These are phyloP conservation scores for Germaria angustata DNA, from an alignment of 2,888 invertebrate genomes.

Conservation along the genomic window DNA sequence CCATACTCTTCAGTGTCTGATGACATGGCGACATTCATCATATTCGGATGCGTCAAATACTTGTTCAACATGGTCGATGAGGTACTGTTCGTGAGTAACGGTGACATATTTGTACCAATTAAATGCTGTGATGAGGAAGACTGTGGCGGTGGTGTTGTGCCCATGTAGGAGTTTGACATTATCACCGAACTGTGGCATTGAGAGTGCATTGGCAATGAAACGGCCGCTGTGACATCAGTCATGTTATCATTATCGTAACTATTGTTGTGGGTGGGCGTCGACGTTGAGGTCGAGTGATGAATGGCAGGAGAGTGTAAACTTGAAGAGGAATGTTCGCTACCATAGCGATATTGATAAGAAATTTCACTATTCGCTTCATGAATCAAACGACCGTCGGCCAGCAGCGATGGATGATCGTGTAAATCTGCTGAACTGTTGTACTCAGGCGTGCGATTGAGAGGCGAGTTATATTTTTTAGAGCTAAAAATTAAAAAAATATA, in stretches of 20 bases:
- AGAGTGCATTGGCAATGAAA: constrained; percentile 67
- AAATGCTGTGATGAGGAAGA: constrained; percentile 51
- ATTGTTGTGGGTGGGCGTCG: constrained; percentile 62
- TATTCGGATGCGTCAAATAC: constrained; percentile 77
- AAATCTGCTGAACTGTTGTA: constrained; percentile 74
- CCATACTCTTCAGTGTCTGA: constrained; percentile 74
- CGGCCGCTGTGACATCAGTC: constrained; percentile 68
- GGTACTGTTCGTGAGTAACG: constrained; percentile 77
- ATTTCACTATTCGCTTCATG: constrained; percentile 70
- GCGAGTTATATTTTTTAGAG: constrained; percentile 74
- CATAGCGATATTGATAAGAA: constrained; percentile 74
- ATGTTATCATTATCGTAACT: constrained; percentile 59
- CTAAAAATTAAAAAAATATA: constrained; percentile 68
- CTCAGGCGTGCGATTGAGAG: constrained; percentile 72
- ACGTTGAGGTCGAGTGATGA: constrained; percentile 70
- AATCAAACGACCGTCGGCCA: constrained; percentile 71
- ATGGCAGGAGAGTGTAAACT: constrained; percentile 77
- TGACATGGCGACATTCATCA: constrained; percentile 74
- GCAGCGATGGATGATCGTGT: constrained; percentile 72
- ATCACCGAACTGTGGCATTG: constrained; percentile 64
- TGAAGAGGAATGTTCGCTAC: constrained; percentile 76
- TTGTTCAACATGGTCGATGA: constrained; percentile 76
- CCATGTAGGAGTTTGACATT: constrained; percentile 55
- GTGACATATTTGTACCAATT: constrained; percentile 73
- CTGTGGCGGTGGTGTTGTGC: constrained; percentile 56